phyloP scores from a whole-genome alignment of 2,888 invertebrate species.

The Epinotia bilunana region DNA sequence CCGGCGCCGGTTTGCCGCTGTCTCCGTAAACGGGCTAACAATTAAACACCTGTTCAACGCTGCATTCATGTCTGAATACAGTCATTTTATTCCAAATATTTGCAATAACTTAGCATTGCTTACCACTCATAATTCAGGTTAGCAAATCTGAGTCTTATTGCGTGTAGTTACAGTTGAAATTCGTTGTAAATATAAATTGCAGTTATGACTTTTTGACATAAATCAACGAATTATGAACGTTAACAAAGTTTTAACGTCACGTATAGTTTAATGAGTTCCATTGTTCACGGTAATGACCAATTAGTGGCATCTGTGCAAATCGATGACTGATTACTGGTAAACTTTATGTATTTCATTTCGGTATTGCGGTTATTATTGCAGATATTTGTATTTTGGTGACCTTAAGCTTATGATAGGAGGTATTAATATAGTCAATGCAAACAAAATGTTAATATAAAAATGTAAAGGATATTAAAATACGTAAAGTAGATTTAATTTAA shows the following conservation, averaged over 20 bases:
- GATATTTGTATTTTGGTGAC: too few relatives aligned
- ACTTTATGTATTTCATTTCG: too few relatives aligned
- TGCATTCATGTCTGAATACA: not conserved
- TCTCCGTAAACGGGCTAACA: not conserved
- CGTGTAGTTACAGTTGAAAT: not conserved
- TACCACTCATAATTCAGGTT: not conserved
- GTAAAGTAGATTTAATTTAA: too few relatives aligned
- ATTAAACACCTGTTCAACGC: conserved; percentile 14
- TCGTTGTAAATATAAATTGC: not conserved
- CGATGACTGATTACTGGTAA: not conserved
- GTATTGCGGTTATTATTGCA: too few relatives aligned
- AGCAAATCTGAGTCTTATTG: not conserved
- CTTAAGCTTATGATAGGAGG: too few relatives aligned
- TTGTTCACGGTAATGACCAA: conserved; percentile 2
- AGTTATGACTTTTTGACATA: not conserved
- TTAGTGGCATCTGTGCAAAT: conserved; percentile 14
- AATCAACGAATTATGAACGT: not conserved
- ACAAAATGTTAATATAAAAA: too few relatives aligned
- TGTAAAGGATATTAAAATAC: too few relatives aligned
- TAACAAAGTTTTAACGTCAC: conserved; percentile 6
- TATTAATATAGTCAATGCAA: too few relatives aligned
- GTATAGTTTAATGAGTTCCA: not conserved
- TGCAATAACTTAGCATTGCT: not conserved
- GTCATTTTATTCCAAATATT: not conserved
- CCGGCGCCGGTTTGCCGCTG: not conserved